Evolutionary conservation across 2,888 invertebrate species (phyloP), one percentile per base, ranked within the genome.

Genomic region (Drosophila kuntzei): DNA sequence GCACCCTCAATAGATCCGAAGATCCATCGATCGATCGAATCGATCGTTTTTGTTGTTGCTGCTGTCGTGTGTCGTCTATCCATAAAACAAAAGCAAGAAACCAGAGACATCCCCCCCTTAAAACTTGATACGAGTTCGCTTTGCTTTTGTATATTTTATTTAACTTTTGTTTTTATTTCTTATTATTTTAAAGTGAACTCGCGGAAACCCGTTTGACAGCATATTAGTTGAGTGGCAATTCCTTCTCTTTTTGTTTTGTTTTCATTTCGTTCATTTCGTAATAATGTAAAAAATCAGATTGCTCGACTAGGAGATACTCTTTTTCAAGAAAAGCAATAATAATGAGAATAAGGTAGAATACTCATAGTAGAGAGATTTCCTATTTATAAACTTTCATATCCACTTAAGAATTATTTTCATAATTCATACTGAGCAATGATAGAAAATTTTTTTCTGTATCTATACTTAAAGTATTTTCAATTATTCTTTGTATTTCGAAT

Each of bases 131-230:
- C 41, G 59, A 70, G 50, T 50, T 71, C 47, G 46, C 9, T 32
- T 54, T 75, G 47, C 14, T 20, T 64, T 68, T 59, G 50, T 68
- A 71, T 61, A 41, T 54, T 68, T 43, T 43, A 41, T 59, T 46
- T 50, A 22, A 36, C 44, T 39, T 60, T 47, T 51, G 22, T 20
- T 63, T 44, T 36, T 49, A 18, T 55, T 50, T 53, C 16, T 14
- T 7, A 11, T 41, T 20, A 18, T 49, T 46, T 32, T 43, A 6
- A 32, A 37, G 44, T 37, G 18, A 25, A 34, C 27, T n/a, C 14
- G 14, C 57, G 51, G 36, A 72, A 80, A 80, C 80, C 54, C 55
- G 80, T 80, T 80, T 80, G 80, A 71, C 78, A 49, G 70, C 78
- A 76, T 80, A 70, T 60, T 57, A 54, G 53, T 61, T 55, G 43